Base-by-base conservation (phyloP, 2,888 invertebrate genomes). In the Cephus rjabovi region DNA sequence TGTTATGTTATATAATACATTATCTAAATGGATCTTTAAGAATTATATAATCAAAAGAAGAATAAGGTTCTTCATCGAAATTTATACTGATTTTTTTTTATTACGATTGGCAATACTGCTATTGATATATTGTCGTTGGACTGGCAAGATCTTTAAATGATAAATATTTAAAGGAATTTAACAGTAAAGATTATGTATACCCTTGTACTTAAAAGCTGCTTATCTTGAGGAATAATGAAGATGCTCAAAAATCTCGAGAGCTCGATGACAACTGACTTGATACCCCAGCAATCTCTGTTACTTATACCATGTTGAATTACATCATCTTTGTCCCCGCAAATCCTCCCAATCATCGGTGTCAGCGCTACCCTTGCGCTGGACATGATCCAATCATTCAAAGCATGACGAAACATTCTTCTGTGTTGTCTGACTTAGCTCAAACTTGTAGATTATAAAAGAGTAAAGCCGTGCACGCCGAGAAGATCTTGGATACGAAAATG, bases 291-390 rank as follows among this genome's bases (percentile, higher is more conserved):
- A 71, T 71, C 12, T 31, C 71, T 33, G 71, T 71, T 71, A 34
- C 71, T 71, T 71, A 71, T 71, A 71, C 71, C 71, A 15, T 34
- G 71, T 31, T 3, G 71, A 71, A 71, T 71, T 71, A 34, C 71
- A 71, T 71, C 71, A 71, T 71, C 31, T 11, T 71, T 31, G 12
- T 71, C 71, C 2, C 9, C 56, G 56, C 56, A 56, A 56, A 56
- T 23, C 23, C 56, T 23, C 9, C 3, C 56, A 56, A 23, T 56
- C 56, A 23, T 56, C 23, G 23, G 6, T 56, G 2, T 23, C 56
- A 23, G 56, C 56, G 23, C 56, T 56, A 71, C 31, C 71, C 31
- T 71, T 23, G 15, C 31, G 71, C 71, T 15, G 31, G n/a, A 33
- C 33, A 71, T 71, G 71, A 31, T 31, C 71, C 11, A 31, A 15